Evolutionary conservation across 2,888 invertebrate genomes (phyloP), one percentile per base, ranked within the genome.

Genomic region (Papilio gigon): DNA sequence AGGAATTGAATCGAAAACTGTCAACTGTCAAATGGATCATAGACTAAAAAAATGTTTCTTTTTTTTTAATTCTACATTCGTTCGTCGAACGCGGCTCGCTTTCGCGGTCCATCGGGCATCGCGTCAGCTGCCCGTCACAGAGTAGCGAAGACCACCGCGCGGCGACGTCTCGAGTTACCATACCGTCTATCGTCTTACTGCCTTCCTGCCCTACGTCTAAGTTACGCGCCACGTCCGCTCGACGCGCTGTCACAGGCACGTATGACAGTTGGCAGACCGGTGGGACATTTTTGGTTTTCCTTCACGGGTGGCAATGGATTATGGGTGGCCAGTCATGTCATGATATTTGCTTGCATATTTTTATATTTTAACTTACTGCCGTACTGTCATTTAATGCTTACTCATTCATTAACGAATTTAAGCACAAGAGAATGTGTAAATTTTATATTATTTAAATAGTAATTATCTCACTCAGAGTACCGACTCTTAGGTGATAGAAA

Each of bases 61-160:
- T 75, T 73, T 73, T 80, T 81, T 82, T 79, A 79, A 79, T 76
- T 77, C 68, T 74, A 68, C 77, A 81, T 84, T 84, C 83, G 80
- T 80, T 80, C 83, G 83, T 83, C 82, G 87, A 85, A 86, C 88
- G 86, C 85, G 86, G 84, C 88, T 85, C 90, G 86, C 89, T 89
- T 92, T 90, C 89, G 84, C 91, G 91, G 87, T 91, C 90, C 85
- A 91, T 89, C 89, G 89, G 89, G 89, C 91, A 89, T 92, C 85
- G 86, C 84, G 86, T 86, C 88, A 90, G 85, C 82, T 90, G 91
- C 91, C 91, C 89, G 86, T 92, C 89, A 90, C 76, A 74, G 77
- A 79, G 76, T 78, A 77, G 84, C 79, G 79, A 76, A 80, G 91
- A 92, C 91, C 91, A 92, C 91, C 91, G 84, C 84, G 87, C 79